phyloP scores from a whole-genome alignment of 1,140 invertebrate species.

The Batillaria attramentaria region DNA sequence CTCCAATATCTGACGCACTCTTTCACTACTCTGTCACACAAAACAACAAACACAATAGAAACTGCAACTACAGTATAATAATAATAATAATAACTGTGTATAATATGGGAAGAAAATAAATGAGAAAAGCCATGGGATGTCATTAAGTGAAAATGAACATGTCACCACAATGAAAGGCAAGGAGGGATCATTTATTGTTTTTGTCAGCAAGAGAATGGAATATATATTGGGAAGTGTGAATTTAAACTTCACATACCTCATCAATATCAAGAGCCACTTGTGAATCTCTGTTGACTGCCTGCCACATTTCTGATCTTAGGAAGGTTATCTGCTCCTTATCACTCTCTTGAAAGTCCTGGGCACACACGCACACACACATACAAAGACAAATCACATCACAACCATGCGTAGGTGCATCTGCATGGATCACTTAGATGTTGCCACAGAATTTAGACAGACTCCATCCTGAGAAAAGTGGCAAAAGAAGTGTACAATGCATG shows the following conservation, averaged over 20 bases:
- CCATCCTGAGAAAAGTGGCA: too few species aligned
- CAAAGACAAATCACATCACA: too few species aligned
- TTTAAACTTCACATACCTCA: neutral
- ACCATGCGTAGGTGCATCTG: too few species aligned
- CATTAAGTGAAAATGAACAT: neutral
- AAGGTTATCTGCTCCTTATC: constrained; percentile 4
- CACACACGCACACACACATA: neutral
- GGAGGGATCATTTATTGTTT: neutral
- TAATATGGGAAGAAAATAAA: neutral
- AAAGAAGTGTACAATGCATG: too few species aligned
- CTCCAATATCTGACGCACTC: neutral
- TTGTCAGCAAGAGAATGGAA: neutral
- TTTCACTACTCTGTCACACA: constrained; percentile 17
- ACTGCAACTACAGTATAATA: neutral
- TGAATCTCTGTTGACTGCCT: neutral
- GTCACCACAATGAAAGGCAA: neutral
- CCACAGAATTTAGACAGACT: too few species aligned
- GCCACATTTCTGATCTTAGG: neutral
- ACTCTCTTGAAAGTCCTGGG: constrained; percentile 12
- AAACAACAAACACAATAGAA: neutral
- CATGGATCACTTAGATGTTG: too few species aligned
- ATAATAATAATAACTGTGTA: neutral
- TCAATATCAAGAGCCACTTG: neutral
- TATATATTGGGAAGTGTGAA: neutral
- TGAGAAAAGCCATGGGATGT: neutral